Evolutionary conservation across 2,888 invertebrate genomes (phyloP), one percentile per base, ranked within the genome.

Genomic region (Exocentrus adspersus): DNA sequence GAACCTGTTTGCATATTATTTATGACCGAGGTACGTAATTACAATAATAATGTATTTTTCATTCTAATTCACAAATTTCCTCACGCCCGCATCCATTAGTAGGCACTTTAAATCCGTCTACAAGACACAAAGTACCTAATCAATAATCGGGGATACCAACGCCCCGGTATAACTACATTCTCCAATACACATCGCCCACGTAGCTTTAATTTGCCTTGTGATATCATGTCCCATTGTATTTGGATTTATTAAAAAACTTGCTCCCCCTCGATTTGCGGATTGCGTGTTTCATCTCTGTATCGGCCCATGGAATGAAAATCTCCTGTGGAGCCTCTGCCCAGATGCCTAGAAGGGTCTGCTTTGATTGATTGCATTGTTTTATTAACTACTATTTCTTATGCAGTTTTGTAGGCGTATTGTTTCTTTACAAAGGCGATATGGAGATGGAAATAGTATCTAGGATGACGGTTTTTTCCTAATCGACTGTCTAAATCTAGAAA

Each of bases 151-250:
- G 63, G 51, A 62, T 64, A 62, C 59, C 50, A 57, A 61, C 78
- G 78, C 79, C 78, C 78, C 78, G 74, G 77, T 78, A 79, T 80
- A 77, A 77, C 77, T 77, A 78, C n/a, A 76, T 76, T 75, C 62
- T 58, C 69, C 75, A 65, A 66, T 69, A 72, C 70, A 74, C 69
- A 68, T 75, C 78, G 77, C 78, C 78, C 78, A 78, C 78, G 70
- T 72, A 68, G 76, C 77, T 75, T 78, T 79, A 77, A 77, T 79
- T 79, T 78, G 78, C 78, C 78, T 78, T 78, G 71, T 73, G 64
- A 68, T 78, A 77, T 75, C 76, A 74, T 72, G 75, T 68, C 72
- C 78, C 77, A 79, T 79, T 79, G 80, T 79, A 76, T 78, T 78
- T 73, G 57, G 42, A 63, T 72, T 72, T 71, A 71, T 70, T 72